Base-by-base conservation (phyloP, 1,140 invertebrate genomes). In the Pomacea maculata region DNA sequence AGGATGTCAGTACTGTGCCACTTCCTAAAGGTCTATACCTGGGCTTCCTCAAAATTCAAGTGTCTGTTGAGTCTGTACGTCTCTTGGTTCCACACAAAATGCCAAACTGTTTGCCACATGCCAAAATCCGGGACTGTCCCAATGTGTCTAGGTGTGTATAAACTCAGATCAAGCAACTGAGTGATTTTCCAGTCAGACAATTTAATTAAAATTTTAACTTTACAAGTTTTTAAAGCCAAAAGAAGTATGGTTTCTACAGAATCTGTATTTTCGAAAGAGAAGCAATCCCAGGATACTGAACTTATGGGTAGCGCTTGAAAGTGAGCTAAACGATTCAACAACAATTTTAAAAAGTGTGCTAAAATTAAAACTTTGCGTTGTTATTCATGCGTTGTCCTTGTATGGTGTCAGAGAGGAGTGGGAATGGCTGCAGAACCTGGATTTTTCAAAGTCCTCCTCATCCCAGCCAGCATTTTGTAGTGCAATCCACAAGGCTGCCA, bases 41-140 rank as follows among this genome's bases (percentile, higher is more conserved):
- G 80, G 96, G 97, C 29, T 99, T 98, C 91, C 92, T 99, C 70
- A 98, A 99, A 90, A 95, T 99, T 93, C 96, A 97, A 87, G 98
- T 96, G 86, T 97, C 97, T 11, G 96, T 99, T 75, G 97, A 99
- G 90, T 94, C 96, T 8, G 96, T 99, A 63, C 95, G 97, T 87
- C 95, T 99, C n/a, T 94, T 99, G 4, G 97, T 98, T 25, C 96
- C 97, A 0, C 93, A 95, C 61, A 95, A 96, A 87, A 94, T 95
- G 1, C 98, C 98, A 15, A 99, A 98, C 91, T 95, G 98, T 82
- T 93, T 98, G 83, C 98, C 97, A 6, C 96, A 97, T 91, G 95
- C 95, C 80, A 96, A 97, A 90, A 94, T 99, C 73, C 93, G 98
- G 76, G 96, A 98, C 84, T 98, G 98, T 92, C 95, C 97, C 7